Evolutionary conservation across 2,113 vertebrate genomes (phyloP), one percentile per base, ranked within the genome.

Genomic region (Esox niger): DNA sequence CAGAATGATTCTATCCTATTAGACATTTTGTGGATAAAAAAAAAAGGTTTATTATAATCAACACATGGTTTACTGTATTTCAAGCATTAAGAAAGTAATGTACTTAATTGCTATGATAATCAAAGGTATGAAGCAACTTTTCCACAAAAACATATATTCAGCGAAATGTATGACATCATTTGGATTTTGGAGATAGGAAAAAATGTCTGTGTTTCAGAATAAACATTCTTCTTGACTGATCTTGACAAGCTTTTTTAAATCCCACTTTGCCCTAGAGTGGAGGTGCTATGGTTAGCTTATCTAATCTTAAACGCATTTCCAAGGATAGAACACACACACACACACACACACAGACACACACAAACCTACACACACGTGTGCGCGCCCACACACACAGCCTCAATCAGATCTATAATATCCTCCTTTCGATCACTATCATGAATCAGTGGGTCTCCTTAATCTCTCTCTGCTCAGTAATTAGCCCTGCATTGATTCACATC

Each of bases 381-480:
- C 38, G 17, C 35, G 29, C 32, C 26, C 66, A 55, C 56, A 79
- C 68, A 79, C 70, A 75, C 79, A 47, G 72, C 83, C 71, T 79
- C 65, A 74, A 77, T 80, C 66, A 75, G 69, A 82, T 69, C 77
- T 47, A 62, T 74, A 80, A 84, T 82, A 82, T 84, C 73, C 73
- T 80, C 58, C 61, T 73, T 75, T 79, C 75, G 85, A 85, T 86
- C 74, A 27, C 76, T 84, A 87, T 89, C 84, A 75, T 74, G 69
- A 84, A 83, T 87, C 73, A 62, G 66, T 76, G 71, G 71, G 83
- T 87, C 79, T 76, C 65, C 71, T 78, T 86, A 80, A 88, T 87
- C 85, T 84, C 69, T 71, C 62, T 73, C 75, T 80, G 84, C 77
- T 76, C 75, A 74, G 86, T 82, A 87, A 90, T 89, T 88, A 89